Evolutionary conservation across 2,888 invertebrate genomes (phyloP).

Genomic region (Augiades crinisus): DNA sequence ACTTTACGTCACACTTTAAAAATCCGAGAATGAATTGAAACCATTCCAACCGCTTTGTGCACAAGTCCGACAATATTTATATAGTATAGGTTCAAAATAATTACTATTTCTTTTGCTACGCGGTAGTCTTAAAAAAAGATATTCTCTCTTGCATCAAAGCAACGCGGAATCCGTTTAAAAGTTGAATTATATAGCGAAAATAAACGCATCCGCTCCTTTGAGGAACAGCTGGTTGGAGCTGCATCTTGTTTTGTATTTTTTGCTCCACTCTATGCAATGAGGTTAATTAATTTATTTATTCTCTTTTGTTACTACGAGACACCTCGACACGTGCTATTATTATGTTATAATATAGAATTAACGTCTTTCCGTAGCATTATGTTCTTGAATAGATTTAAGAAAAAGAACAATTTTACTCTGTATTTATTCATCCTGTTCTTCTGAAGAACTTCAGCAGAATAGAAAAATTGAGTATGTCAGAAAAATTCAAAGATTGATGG

Average conservation of each 20-base stretch:
- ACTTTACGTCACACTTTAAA: too few relatives aligned
- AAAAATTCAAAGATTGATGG: too few relatives aligned
- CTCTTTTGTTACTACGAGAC: constrained; percentile 18
- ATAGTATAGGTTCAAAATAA: too few relatives aligned
- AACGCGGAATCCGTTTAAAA: constrained; percentile 24
- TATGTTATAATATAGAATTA: constrained; percentile 8
- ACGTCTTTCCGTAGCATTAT: constrained; percentile 1
- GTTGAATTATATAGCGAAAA: constrained; percentile 22
- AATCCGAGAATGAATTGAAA: too few relatives aligned
- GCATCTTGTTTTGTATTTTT: constrained; percentile 10
- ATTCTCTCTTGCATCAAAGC: constrained; percentile 20
- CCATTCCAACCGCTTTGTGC: too few relatives aligned
- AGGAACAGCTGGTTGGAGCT: constrained; percentile 17
- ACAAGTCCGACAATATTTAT: too few relatives aligned
- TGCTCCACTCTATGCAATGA: constrained; percentile 4
- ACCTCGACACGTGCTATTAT: constrained; percentile 19
- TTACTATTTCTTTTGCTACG: too few relatives aligned
- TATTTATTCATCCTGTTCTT: too few relatives aligned
- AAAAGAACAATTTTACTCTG: too few relatives aligned
- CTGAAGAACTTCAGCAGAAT: too few relatives aligned
- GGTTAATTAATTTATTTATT: constrained; percentile 18
- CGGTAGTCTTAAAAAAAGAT: not conserved
- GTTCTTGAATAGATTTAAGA: too few relatives aligned
- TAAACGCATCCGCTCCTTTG: constrained; percentile 23
- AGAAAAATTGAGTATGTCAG: too few relatives aligned